A percentile compares a stretch with the other conserved stretches of the same genome.
Evolutionary conservation across 1,140 invertebrate genomes (phyloP).

Genomic region (Dendroctonus valens): DNA sequence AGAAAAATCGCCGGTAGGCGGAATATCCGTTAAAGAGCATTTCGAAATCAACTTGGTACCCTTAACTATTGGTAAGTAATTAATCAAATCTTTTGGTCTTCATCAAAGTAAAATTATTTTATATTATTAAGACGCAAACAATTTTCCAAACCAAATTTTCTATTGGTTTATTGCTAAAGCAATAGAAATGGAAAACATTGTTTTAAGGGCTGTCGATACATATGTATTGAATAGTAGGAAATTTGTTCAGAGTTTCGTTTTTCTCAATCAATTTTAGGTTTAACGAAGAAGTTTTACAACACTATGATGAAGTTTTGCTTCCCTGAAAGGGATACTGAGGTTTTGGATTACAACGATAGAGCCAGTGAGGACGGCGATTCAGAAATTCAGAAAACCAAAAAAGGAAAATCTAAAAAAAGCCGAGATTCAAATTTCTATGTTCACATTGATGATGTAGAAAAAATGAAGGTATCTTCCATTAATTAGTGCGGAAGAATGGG

Average conservation of each 20-base stretch:
- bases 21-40: conserved; percentile 97
- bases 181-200: too few relatives aligned
- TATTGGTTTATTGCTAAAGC: too few relatives aligned
- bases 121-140: too few relatives aligned
- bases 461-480: conserved; percentile 77
- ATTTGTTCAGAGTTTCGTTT: too few relatives aligned
- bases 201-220: too few relatives aligned
- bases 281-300: conserved; percentile 97
- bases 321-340: conserved; percentile 89
- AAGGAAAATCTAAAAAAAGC: conserved; percentile 56
- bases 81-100: neutral
- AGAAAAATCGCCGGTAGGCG: conserved; percentile 90
- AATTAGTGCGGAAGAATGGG: too few relatives aligned
- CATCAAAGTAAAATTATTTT: too few relatives aligned
- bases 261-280: conserved; percentile 61
- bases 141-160: too few relatives aligned
- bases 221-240: too few relatives aligned
- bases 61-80: conserved; percentile 73
- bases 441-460: conserved; percentile 93
- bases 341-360: conserved; percentile 68
- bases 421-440: conserved; percentile 89
- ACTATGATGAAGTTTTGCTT: conserved; percentile 99
- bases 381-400: conserved; percentile 44
- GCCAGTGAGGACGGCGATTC: conserved; percentile 59
- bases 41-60: conserved; percentile 96